Percentiles rank a stretch among this genome's conserved stretches.
These are phyloP conservation scores for Hypomecis atomaria DNA, from an alignment of 2,888 invertebrate species.

Conservation along the genomic window DNA sequence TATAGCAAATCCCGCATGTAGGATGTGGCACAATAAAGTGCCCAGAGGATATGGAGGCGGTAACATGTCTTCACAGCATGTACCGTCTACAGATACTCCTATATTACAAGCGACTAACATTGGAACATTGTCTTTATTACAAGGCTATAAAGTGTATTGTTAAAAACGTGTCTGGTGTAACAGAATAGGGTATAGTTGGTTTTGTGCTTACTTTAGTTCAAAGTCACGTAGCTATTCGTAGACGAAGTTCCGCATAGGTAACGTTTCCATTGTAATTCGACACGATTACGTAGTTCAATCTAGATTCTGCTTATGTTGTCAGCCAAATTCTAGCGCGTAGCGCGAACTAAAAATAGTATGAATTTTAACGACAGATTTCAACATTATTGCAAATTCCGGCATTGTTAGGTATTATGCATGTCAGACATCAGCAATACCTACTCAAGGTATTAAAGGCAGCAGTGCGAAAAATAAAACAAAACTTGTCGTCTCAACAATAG, in stretches of 20 bases:
- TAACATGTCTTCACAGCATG: slow-evolving; percentile 38
- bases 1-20: slow-evolving; percentile 41
- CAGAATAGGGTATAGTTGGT: slow-evolving; percentile 16
- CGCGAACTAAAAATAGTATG: slow-evolving; percentile 5
- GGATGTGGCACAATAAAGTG: slow-evolving; percentile 43
- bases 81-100: slow-evolving; percentile 38
- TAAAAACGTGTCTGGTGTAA: slow-evolving; percentile 26
- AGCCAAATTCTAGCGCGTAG: slow-evolving; percentile 7
- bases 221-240: slow-evolving; percentile 56
- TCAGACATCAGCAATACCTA: neutral
- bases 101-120: slow-evolving; percentile 34
- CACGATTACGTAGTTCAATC: slow-evolving; percentile 37
- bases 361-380: neutral
- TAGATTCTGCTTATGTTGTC: slow-evolving; percentile 23
- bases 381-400: neutral
- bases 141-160: slow-evolving; percentile 37
- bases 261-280: slow-evolving; percentile 51
- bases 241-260: slow-evolving; percentile 54
- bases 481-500: neutral
- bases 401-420: neutral
- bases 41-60: slow-evolving; percentile 42
- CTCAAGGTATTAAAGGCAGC: neutral
- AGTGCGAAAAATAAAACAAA: neutral
- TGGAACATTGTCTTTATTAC: slow-evolving; percentile 35
- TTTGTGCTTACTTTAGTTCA: slow-evolving; percentile 42